phyloP scores from a whole-genome alignment of 2,888 invertebrate species.

The Agelastica alni region DNA sequence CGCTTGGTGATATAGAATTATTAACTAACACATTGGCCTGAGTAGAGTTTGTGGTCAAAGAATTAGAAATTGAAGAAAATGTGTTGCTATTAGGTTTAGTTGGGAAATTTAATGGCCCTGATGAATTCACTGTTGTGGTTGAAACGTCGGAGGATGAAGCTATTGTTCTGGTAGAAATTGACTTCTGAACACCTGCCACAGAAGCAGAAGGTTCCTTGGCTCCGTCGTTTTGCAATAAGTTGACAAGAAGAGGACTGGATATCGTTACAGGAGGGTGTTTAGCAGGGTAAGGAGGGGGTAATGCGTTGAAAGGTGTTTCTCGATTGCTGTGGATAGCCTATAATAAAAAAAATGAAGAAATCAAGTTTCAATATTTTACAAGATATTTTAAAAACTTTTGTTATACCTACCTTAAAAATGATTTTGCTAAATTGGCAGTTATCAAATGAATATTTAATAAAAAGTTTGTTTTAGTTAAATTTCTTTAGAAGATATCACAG shows the following conservation, averaged over 20 bases:
- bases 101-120: constrained; percentile 5
- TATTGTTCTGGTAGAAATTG: constrained; percentile 4
- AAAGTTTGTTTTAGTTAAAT: no score
- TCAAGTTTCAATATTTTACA: no score
- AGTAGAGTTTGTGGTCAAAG: constrained; percentile 30
- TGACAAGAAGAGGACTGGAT: constrained; percentile 88
- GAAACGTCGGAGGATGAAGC: constrained; percentile 12
- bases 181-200: constrained; percentile 44
- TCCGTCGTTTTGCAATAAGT: constrained; percentile 86
- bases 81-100: constrained; percentile 2
- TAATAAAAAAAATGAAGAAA: background rate
- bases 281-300: constrained; percentile 42
- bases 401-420: no score
- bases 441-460: no score
- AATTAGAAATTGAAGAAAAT: background rate
- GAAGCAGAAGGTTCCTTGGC: constrained; percentile 49
- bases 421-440: no score
- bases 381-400: no score
- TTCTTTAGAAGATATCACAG: no score
- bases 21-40: constrained; percentile 42
- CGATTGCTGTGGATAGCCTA: constrained; percentile 69
- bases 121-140: constrained; percentile 15
- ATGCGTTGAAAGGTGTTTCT: constrained; percentile 35
- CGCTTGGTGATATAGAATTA: constrained; percentile 48
- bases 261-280: constrained; percentile 66